These are phyloP conservation scores for Callyntrura guangdongensis DNA, from an alignment of 2,888 invertebrate genomes.

Conservation along the genomic window DNA sequence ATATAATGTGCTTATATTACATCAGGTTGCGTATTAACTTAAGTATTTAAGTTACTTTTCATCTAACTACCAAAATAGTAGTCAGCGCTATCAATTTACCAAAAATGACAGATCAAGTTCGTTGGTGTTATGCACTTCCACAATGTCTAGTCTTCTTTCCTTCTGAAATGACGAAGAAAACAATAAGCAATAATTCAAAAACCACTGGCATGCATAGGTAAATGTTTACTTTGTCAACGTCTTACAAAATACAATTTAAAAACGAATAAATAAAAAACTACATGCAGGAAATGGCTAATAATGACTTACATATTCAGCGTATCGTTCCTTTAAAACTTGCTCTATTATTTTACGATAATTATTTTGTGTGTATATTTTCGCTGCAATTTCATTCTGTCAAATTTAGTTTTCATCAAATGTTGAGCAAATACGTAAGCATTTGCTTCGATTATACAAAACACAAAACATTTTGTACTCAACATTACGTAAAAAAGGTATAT, in stretches of 20 bases:
- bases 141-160: neutral
- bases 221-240: too few species aligned
- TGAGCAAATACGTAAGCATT: too few species aligned
- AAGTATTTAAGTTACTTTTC: too few species aligned
- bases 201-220: too few species aligned
- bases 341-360: conserved; percentile 30
- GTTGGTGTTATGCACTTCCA: neutral
- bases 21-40: neutral
- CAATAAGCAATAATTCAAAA: too few species aligned
- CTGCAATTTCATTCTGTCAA: conserved; percentile 24
- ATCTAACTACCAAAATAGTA: too few species aligned
- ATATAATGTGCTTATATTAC: neutral
- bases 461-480: neutral
- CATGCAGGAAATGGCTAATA: neutral
- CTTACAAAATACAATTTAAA: too few species aligned
- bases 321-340: conserved; percentile 31
- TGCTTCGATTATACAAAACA: too few species aligned
- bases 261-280: too few species aligned
- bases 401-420: too few species aligned
- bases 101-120: neutral
- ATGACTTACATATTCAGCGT: conserved; percentile 50
- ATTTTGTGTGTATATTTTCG: neutral
- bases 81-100: neutral
- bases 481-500: neutral
- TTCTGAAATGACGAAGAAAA: too few species aligned